Evolutionary conservation across 2,797 vertebrate species (phyloP).

Genomic region (Sebastes itinus): DNA sequence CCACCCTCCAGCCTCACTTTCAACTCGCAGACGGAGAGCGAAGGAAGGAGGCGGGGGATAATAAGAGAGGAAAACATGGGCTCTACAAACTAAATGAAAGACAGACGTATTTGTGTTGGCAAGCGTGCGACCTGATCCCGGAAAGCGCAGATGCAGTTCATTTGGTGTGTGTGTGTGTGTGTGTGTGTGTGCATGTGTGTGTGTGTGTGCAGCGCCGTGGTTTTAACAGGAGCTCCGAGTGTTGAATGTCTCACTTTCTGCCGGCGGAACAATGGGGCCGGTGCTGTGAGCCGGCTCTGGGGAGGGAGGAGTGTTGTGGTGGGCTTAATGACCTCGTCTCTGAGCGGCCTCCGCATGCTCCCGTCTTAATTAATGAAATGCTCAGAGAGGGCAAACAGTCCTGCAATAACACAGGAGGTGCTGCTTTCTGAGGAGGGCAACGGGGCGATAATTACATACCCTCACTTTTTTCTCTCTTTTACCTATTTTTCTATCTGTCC

Average conservation of each 20-base stretch:
- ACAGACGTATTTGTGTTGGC: constrained; percentile 73
- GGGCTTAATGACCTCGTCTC: constrained; percentile 76
- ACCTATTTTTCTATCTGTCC: constrained; percentile 42
- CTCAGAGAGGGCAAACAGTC: constrained; percentile 71
- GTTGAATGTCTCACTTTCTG: constrained; percentile 77
- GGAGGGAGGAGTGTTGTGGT: constrained; percentile 72
- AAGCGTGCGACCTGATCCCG: constrained; percentile 58
- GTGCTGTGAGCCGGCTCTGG: constrained; percentile 59
- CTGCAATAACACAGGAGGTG: constrained; percentile 72
- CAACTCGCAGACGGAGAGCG: constrained; percentile 25
- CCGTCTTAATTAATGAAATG: constrained; percentile 78
- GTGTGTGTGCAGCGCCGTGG: neutral
- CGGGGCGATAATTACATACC: constrained; percentile 71
- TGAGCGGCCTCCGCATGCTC: constrained; percentile 60
- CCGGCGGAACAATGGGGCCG: constrained; percentile 67
- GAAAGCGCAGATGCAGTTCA: constrained; percentile 69
- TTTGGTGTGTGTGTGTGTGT: constrained; percentile 27
- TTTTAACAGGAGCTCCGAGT: constrained; percentile 61
- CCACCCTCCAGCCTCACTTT: constrained; percentile 40
- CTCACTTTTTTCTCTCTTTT: constrained; percentile 37
- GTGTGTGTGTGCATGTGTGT: neutral
- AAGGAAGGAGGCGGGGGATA: constrained; percentile 22
- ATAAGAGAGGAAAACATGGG: constrained; percentile 36
- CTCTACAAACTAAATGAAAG: constrained; percentile 70
- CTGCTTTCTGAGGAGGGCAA: constrained; percentile 65